Base-by-base conservation (phyloP, 1,140 invertebrate species). In the Drosophila cardini region DNA sequence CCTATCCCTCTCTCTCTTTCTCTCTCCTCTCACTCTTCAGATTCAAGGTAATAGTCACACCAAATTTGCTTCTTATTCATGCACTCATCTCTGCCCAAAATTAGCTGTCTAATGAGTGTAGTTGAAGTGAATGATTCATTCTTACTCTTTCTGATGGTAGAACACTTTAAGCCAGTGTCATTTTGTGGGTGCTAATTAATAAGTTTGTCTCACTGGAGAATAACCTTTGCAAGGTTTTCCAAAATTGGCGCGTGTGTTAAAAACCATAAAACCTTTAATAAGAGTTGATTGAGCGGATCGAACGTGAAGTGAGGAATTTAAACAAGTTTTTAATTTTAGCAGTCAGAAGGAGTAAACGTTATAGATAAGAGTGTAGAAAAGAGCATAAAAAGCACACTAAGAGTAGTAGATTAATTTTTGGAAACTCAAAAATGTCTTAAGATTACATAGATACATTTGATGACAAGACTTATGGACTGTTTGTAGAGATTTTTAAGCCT, bases 21-120 rank as follows among this genome's bases (percentile, higher is more conserved):
- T 32, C 30, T 10, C 16, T 18, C 43, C 43, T 18, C 15, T 21
- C 4, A 18, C 16, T 45, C 0, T 18, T 57, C 13, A 18, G n/a
- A 52, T 67, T 68, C 64, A 68, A 69, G 65, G 65, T 43, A 40
- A 18, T 26, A 34, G 10, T 21, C 16, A 18, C 32, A 30, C 18
- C 26, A 16, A 32, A 58, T 32, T 15, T 8, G n/a, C 55, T 42
- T 15, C 5, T 58, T 34, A 30, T n/a, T 46, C 26, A 34, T 18
- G n/a, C 11, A 16, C 21, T 30, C 26, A 45, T 11, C 40, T 58
- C 11, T 45, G 26, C 16, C 26, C 6, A 50, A 32, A 15, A 32
- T 7, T 26, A 26, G 26, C 30, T 21, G 18, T 1, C 11, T 4
- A 40, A 13, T 40, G 11, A 40, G 38, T 40, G 38, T 13, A 40